A percentile compares a stretch with the other conserved stretches of the same genome.
Conservation (phyloP, 1,140 invertebrate species). For the Drosophila nikananu region DNA sequence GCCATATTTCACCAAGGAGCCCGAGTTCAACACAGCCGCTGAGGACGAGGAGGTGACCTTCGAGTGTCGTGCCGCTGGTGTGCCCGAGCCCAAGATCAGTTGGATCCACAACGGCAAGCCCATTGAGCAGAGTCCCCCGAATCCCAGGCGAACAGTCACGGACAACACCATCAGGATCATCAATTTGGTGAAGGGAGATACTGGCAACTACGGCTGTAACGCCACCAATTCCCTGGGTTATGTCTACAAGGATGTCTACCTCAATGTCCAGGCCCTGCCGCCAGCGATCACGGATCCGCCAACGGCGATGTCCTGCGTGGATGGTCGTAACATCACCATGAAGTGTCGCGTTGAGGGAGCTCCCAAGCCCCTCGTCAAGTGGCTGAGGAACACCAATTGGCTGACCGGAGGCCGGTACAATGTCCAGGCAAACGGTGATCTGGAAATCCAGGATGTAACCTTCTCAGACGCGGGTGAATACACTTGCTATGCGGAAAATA, state of each 20-base stretch:
- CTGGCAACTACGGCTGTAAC: constrained; percentile 99
- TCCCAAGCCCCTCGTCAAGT: constrained; percentile 97
- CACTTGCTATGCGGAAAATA: constrained; percentile 96
- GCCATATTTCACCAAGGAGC: constrained; percentile 97
- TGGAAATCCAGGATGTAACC: constrained; percentile 93
- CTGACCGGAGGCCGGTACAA: constrained; percentile 91
- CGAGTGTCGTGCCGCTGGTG: constrained; percentile 94
- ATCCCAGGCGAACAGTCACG: constrained; percentile 89
- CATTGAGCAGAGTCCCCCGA: constrained; percentile 91
- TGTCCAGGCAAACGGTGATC: constrained; percentile 91
- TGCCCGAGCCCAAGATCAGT: constrained; percentile 95
- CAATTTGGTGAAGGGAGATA: constrained; percentile 94
- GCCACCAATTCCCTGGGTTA: constrained; percentile 99
- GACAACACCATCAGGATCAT: constrained; percentile 93
- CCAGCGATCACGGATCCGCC: constrained; percentile 96
- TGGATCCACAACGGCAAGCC: constrained; percentile 99
- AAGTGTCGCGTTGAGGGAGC: constrained; percentile 98
- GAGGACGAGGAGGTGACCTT: constrained; percentile 96
- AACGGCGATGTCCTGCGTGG: constrained; percentile 91
- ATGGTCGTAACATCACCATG: constrained; percentile 92
- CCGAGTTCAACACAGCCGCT: constrained; percentile 94
- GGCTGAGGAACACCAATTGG: constrained; percentile 93
- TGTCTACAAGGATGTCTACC: constrained; percentile 98
- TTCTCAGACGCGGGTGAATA: constrained; percentile 95
- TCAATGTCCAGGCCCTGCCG: constrained; percentile 97